A percentile compares a stretch with the other conserved stretches of the same genome.
Conservation (phyloP, 2,797 vertebrate genomes). For the Buceros bicornis region DNA sequence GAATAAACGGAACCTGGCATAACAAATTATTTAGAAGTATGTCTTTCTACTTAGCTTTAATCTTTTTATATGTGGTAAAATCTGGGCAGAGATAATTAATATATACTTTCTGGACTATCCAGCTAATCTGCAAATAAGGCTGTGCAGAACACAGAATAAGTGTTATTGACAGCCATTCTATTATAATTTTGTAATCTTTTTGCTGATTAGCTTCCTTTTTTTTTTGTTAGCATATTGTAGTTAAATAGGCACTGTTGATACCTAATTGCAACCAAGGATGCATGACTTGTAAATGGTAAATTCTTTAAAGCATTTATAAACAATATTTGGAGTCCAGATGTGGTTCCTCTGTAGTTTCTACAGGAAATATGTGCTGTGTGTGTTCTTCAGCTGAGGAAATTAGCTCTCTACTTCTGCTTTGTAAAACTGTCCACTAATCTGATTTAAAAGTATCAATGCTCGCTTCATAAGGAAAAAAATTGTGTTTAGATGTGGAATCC, state of each 20-base stretch:
- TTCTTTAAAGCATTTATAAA: not conserved
- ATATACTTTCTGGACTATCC: not conserved
- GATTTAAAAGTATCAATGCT: not conserved
- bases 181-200: not conserved
- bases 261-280: not conserved
- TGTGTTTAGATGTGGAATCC: not conserved
- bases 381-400: not conserved
- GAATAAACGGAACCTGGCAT: not conserved
- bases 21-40: not conserved
- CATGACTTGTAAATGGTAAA: not conserved
- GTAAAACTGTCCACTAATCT: not conserved
- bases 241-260: not conserved
- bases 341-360: not conserved
- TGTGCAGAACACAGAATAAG: not conserved
- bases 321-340: not conserved
- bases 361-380: not conserved
- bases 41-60: not conserved
- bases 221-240: not conserved
- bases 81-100: not conserved
- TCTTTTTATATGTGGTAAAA: not conserved
- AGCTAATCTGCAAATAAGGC: conserved; percentile 31
- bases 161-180: not conserved
- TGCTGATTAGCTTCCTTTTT: not conserved
- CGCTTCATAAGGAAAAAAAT: not conserved
- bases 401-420: not conserved